Evolutionary conservation across 2,888 invertebrate species (phyloP), one percentile per base, ranked within the genome.

Genomic region (Neocrepidodera transversa): DNA sequence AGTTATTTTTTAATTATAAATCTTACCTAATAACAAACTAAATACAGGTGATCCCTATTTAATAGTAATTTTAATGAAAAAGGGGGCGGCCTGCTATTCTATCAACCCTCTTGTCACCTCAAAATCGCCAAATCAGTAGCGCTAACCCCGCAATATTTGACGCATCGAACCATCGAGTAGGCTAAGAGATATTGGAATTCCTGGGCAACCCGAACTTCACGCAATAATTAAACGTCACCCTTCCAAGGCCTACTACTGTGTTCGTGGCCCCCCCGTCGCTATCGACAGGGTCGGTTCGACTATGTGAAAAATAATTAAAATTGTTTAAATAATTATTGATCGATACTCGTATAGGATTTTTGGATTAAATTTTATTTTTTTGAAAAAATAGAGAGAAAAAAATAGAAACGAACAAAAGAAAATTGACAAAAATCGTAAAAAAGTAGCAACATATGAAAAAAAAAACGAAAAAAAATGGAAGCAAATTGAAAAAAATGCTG

Each of bases 211-310:
- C 8, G 16, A 14, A 28, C 2, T 45, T 45, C 54, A 47, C 68
- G 69, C 67, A 70, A 68, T 74, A 74, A 74, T 74, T 74, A 74
- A 74, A 75, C 60, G 60, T 60, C 62, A 60, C 62, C 64, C 62
- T 62, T 14, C 42, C 54, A 40, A 56, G 58, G 71, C 68, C 71
- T 72, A 73, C 72, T 74, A 58, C 61, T 61, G 61, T 54, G 61
- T 58, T 45, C 30, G 71, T 36, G 35, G 71, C 60, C 67, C n/a
- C 62, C 68, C 67, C 65, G 66, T 40, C 65, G 70, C 61, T 67
- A 63, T 62, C 63, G 40, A 45, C 58, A 58, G 58, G 54, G 16
- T n/a, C 38, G 38, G 49, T 10, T 28, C n/a, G n/a, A n/a, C n/a
- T n/a, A n/a, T n/a, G n/a, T n/a, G n/a, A n/a, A n/a, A n/a, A n/a